These are phyloP conservation scores for Tinamus major DNA, from an alignment of 2,797 vertebrate species.

Conservation along the genomic window DNA sequence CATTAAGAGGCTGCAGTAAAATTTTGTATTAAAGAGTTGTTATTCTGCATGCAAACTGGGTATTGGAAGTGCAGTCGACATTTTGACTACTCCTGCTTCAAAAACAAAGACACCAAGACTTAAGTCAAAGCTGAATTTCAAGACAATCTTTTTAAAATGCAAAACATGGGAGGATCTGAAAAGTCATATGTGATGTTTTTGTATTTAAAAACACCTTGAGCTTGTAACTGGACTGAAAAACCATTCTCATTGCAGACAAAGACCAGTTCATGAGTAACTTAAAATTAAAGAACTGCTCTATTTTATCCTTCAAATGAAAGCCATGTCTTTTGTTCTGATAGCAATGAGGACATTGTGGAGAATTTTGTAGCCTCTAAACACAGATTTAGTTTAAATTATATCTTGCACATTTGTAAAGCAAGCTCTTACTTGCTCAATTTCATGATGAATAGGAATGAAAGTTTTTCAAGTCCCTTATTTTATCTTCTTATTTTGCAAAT, in stretches of 20 bases:
- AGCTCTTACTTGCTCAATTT: not conserved
- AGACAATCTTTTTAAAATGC: not conserved
- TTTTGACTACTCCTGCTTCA: conserved; percentile 11
- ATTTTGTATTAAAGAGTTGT: conserved; percentile 38
- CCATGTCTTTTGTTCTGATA: fast-evolving
- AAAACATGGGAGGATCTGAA: not conserved
- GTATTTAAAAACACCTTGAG: not conserved
- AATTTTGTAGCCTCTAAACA: not conserved
- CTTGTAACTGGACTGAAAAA: not conserved
- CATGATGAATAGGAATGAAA: not conserved
- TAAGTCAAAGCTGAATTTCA: not conserved
- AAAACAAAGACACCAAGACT: not conserved
- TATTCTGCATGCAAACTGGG: conserved; percentile 40
- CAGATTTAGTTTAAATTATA: not conserved
- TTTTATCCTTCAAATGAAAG: not conserved
- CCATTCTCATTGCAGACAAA: not conserved
- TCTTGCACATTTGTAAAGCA: not conserved
- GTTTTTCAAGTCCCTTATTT: not conserved
- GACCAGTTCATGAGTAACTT: not conserved
- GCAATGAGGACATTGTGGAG: not conserved
- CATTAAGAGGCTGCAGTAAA: conserved; percentile 50
- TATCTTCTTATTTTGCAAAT: not conserved
- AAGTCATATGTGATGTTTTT: not conserved
- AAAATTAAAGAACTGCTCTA: not conserved
- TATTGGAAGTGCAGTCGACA: not conserved